These are phyloP conservation scores for Sesia bembeciformis DNA, from an alignment of 2,888 invertebrate genomes.

Conservation along the genomic window DNA sequence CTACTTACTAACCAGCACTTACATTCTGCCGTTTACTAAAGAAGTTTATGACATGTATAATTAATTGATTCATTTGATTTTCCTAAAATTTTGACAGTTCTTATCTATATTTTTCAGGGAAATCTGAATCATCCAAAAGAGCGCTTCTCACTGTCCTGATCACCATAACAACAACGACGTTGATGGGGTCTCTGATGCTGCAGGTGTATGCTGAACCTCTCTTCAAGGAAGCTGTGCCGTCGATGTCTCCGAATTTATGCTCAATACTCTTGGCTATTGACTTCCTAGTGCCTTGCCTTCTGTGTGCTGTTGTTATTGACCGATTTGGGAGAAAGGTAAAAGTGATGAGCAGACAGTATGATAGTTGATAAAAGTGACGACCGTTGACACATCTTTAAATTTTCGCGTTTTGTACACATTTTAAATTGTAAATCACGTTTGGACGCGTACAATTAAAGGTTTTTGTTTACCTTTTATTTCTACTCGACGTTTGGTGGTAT, in stretches of 20 bases:
- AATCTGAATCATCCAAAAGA: constrained; percentile 41
- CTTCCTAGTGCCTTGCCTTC: constrained; percentile 33
- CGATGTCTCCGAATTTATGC: constrained; percentile 48
- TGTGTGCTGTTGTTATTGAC: constrained; percentile 40
- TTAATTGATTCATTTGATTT: too few relatives aligned
- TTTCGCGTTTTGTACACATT: too few relatives aligned
- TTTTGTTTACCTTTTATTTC: too few relatives aligned
- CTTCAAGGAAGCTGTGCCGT: constrained; percentile 51
- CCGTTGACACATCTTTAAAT: too few relatives aligned
- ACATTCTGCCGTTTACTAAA: too few relatives aligned
- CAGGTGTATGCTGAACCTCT: constrained; percentile 59
- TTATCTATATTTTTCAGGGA: constrained; percentile 22
- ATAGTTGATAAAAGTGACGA: too few relatives aligned
- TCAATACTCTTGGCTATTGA: constrained; percentile 48
- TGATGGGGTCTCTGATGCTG: constrained; percentile 54
- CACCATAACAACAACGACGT: constrained; percentile 36
- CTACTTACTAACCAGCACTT: too few relatives aligned
- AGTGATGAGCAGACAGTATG: too few relatives aligned
- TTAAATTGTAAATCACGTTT: too few relatives aligned
- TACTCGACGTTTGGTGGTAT: too few relatives aligned
- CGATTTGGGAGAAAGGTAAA: constrained; percentile 51
- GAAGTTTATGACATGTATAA: too few relatives aligned
- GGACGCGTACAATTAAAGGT: too few relatives aligned
- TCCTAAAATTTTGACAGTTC: not conserved
- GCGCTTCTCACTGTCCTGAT: constrained; percentile 32